Conservation (phyloP, 1,140 invertebrate genomes). For the Drosophila aff. region DNA sequence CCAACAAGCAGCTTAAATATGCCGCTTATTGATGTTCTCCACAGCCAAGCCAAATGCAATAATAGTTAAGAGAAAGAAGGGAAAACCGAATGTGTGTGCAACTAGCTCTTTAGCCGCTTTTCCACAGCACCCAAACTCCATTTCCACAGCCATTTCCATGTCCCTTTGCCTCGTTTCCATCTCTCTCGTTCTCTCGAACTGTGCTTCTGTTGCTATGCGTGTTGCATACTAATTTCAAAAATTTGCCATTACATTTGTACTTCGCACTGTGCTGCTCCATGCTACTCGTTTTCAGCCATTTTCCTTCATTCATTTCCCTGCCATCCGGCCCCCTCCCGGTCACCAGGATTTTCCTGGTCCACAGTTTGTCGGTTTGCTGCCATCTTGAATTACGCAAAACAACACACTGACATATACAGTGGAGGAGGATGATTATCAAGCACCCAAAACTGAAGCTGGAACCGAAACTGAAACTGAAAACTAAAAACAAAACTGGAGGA, state of each 20-base stretch:
- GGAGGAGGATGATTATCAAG: conserved; percentile 50
- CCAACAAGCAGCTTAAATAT: conserved; percentile 76
- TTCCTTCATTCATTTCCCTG: conserved; percentile 10
- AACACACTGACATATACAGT: conserved; percentile 42
- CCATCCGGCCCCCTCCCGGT: not conserved
- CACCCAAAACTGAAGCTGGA: conserved; percentile 24
- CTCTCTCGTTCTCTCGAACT: conserved; percentile 2
- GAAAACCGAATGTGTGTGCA: conserved; percentile 6
- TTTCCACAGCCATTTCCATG: conserved; percentile 21
- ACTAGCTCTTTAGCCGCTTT: conserved; percentile 44
- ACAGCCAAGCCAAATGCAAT: conserved; percentile 39
- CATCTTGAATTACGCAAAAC: conserved; percentile 52
- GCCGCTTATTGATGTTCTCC: conserved; percentile 66
- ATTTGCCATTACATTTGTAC: conserved; percentile 78
- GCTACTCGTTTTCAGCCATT: conserved; percentile 10
- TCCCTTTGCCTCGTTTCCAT: conserved; percentile 21
- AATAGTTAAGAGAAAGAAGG: conserved; percentile 36
- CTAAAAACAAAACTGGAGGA: conserved; percentile 5
- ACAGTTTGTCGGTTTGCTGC: conserved; percentile 28
- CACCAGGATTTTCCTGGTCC: conserved; percentile 4
- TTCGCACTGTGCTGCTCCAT: conserved; percentile 47
- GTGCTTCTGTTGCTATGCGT: conserved; percentile 57
- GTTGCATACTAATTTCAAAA: conserved; percentile 79
- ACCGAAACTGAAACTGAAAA: conserved; percentile 19
- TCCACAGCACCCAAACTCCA: conserved; percentile 29